Percentiles rank a stretch among this genome's conserved stretches.
These are phyloP conservation scores for Diplodus puntazzo DNA, from an alignment of 2,797 vertebrate genomes.

Conservation along the genomic window DNA sequence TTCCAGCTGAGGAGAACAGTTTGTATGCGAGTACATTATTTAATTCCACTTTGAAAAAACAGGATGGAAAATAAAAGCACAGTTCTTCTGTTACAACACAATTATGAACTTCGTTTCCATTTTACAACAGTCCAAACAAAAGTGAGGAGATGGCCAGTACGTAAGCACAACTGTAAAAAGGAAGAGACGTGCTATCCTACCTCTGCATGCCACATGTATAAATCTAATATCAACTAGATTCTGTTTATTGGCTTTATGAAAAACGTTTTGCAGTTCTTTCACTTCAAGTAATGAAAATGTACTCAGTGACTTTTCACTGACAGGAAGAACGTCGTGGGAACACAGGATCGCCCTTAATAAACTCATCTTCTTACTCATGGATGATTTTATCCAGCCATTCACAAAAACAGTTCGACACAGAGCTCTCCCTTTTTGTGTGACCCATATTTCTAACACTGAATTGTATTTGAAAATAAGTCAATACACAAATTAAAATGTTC, in stretches of 20 bases:
- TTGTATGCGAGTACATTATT: slow-evolving; percentile 30
- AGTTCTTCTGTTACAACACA: slow-evolving; percentile 25
- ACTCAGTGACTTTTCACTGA: slow-evolving; percentile 15
- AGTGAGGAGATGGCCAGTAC: slow-evolving; percentile 22
- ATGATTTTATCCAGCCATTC: slow-evolving; percentile 25
- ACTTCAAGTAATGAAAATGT: slow-evolving; percentile 29
- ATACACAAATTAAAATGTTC: not conserved
- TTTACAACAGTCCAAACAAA: slow-evolving; percentile 43
- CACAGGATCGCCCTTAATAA: not conserved
- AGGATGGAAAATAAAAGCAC: slow-evolving; percentile 38
- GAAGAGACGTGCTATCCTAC: slow-evolving; percentile 44
- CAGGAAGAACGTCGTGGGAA: not conserved
- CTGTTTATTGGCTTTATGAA: slow-evolving; percentile 28
- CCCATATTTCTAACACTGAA: slow-evolving; percentile 18
- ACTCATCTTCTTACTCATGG: slow-evolving; percentile 8
- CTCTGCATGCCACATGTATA: slow-evolving; percentile 59
- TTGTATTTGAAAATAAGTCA: not conserved
- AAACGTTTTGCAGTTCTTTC: slow-evolving; percentile 13
- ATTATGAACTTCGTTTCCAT: slow-evolving; percentile 22
- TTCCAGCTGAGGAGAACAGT: not conserved
- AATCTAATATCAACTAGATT: slow-evolving; percentile 35
- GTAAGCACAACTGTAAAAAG: slow-evolving; percentile 43
- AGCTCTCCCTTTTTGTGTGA: not conserved
- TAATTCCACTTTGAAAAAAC: slow-evolving; percentile 62
- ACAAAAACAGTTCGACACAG: slow-evolving; percentile 37